Evolutionary conservation across 2,888 invertebrate species (phyloP).

Genomic region (Drosophila percnosoma): DNA sequence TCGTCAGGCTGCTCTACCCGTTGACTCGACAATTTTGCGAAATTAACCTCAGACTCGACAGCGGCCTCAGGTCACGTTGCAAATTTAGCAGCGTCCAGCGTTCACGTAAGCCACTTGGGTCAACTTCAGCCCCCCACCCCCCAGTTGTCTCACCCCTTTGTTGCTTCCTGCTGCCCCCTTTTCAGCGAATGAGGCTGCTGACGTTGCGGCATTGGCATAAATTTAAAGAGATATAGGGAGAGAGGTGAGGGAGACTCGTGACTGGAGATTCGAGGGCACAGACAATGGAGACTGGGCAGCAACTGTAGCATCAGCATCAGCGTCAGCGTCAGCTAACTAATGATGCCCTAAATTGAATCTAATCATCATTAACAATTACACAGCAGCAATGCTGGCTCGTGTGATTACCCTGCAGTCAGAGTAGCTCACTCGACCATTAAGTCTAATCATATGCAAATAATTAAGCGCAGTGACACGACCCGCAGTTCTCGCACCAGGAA

Average conservation of each 20-base stretch:
- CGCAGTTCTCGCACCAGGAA: conserved; percentile 22
- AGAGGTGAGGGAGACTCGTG: conserved; percentile 12
- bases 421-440: conserved; percentile 70
- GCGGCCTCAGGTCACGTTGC: conserved; percentile 81
- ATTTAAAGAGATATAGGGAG: conserved; percentile 64
- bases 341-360: conserved; percentile 85
- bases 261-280: conserved; percentile 21
- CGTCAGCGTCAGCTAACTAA: conserved; percentile 79
- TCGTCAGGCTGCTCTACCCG: conserved; percentile 48
- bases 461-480: conserved; percentile 76
- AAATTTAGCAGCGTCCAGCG: conserved; percentile 57
- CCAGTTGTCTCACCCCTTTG: not conserved
- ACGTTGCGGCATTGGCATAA: conserved; percentile 76
- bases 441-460: conserved; percentile 84
- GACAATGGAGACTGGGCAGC: conserved; percentile 45
- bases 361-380: conserved; percentile 85
- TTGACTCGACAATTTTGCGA: conserved; percentile 81
- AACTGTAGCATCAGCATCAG: conserved; percentile 39
- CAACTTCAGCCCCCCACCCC: conserved; percentile 37
- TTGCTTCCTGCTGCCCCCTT: not conserved
- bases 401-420: conserved; percentile 61
- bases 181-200: conserved; percentile 43
- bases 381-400: conserved; percentile 62
- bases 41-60: conserved; percentile 80
- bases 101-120: conserved; percentile 73